Evolutionary conservation across 2,888 invertebrate species (phyloP), one percentile per base, ranked within the genome.

Genomic region (Herminia tarsipennalis): DNA sequence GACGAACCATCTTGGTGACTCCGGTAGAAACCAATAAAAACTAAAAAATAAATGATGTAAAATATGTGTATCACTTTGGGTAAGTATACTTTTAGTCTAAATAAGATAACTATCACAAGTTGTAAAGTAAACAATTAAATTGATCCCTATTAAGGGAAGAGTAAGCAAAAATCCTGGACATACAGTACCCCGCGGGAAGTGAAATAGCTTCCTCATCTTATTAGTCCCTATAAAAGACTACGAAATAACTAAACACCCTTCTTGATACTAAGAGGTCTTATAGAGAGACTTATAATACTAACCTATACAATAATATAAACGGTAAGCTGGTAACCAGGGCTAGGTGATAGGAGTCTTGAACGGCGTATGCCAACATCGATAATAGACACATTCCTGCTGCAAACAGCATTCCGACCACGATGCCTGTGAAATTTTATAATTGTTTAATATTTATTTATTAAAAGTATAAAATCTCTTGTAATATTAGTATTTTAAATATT

Each of bases 1-100:
- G 3, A 94, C 93, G 12, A 94, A 81, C 95, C 95, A 95, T 52
- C 95, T 83, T 1, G 95, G 94, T 32, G 95, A 95, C 73, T 95
- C 95, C 5, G 95, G 95, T 55, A 95, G 92, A 25, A 95, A 86
- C 94, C 94, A 94, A 70, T 93, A 94, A 58, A 92, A 94, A 53
- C 94, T 94, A 79, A 0, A 79, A 54, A 3, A 9, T 34, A 14
- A 12, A 5, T n/a, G n/a, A n/a, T n/a, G n/a, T n/a, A n/a, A n/a
- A n/a, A n/a, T n/a, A n/a, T n/a, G n/a, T n/a, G n/a, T n/a, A n/a
- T n/a, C n/a, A n/a, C n/a, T n/a, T n/a, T n/a, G n/a, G n/a, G n/a
- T n/a, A n/a, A n/a, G n/a, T n/a, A n/a, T n/a, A n/a, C n/a, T n/a
- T n/a, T n/a, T n/a, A n/a, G n/a, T n/a, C n/a, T n/a, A n/a, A n/a